These are phyloP conservation scores for Aphidius gifuensis DNA, from an alignment of 1,140 invertebrate genomes.

Conservation along the genomic window DNA sequence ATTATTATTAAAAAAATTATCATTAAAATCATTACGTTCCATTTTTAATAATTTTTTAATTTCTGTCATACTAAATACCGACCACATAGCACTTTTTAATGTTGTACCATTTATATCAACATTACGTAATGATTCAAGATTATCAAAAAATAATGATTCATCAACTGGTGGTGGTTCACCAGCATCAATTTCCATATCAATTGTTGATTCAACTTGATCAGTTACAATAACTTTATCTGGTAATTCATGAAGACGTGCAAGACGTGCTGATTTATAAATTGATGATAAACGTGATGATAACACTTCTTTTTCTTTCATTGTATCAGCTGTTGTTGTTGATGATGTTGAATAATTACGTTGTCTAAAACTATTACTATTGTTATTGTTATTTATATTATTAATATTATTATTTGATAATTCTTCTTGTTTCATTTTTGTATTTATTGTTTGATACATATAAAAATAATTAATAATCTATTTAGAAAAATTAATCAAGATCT, in stretches of 20 bases:
- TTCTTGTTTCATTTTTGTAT: too few relatives aligned
- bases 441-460: too few relatives aligned
- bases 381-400: background rate
- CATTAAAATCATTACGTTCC: conserved; percentile 41
- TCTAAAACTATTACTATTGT: conserved; percentile 21
- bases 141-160: conserved; percentile 50
- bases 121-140: conserved; percentile 41
- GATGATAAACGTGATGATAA: conserved; percentile 30
- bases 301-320: conserved; percentile 31
- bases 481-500: too few relatives aligned
- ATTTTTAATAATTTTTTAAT: conserved; percentile 49
- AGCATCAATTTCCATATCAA: conserved; percentile 46
- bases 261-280: conserved; percentile 36
- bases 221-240: conserved; percentile 29
- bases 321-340: conserved; percentile 33
- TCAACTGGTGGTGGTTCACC: conserved; percentile 46
- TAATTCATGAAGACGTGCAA: conserved; percentile 10
- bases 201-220: conserved; percentile 25
- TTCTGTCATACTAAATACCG: conserved; percentile 42
- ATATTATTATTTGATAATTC: too few relatives aligned
- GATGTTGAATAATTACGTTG: conserved; percentile 38
- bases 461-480: too few relatives aligned
- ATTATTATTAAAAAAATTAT: conserved; percentile 8
- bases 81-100: conserved; percentile 51
- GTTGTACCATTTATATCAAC: conserved; percentile 49